Percentiles rank a stretch among this genome's conserved stretches.
Conservation (phyloP, 1,140 invertebrate species). For the Paraescarpia echinospica region DNA sequence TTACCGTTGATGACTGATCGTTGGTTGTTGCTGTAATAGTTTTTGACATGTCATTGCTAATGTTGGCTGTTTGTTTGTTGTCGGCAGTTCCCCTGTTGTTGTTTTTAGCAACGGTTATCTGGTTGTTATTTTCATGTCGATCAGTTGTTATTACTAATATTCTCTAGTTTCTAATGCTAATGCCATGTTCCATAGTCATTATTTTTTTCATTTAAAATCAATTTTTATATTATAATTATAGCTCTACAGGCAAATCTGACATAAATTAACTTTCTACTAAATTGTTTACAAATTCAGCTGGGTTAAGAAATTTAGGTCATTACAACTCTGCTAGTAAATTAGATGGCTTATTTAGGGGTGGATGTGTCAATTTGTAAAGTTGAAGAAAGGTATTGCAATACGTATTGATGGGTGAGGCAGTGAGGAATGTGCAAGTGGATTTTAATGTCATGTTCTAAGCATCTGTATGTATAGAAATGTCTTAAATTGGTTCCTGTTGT, state of each 20-base stretch:
- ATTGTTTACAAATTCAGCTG: neutral
- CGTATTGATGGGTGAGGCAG: too few relatives aligned
- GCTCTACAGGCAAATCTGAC: neutral
- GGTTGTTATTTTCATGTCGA: neutral
- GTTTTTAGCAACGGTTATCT: too few relatives aligned
- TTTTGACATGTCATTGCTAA: neutral
- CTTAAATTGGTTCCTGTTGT: neutral
- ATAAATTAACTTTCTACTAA: neutral
- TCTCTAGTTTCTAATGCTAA: neutral
- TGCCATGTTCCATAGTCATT: neutral
- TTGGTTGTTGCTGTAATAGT: too few relatives aligned
- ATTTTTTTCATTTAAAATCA: too few relatives aligned
- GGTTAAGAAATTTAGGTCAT: neutral
- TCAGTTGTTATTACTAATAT: neutral
- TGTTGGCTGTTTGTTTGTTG: neutral
- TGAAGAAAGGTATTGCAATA: too few relatives aligned
- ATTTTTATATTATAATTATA: too few relatives aligned
- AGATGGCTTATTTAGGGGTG: neutral
- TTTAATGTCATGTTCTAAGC: neutral
- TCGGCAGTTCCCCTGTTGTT: neutral
- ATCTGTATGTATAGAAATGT: neutral
- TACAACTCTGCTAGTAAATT: neutral
- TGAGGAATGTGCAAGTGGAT: too few relatives aligned
- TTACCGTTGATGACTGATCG: neutral
- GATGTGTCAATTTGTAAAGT: too few relatives aligned